Conservation (phyloP, 2,797 vertebrate genomes). For the Jordanella pulchra region DNA sequence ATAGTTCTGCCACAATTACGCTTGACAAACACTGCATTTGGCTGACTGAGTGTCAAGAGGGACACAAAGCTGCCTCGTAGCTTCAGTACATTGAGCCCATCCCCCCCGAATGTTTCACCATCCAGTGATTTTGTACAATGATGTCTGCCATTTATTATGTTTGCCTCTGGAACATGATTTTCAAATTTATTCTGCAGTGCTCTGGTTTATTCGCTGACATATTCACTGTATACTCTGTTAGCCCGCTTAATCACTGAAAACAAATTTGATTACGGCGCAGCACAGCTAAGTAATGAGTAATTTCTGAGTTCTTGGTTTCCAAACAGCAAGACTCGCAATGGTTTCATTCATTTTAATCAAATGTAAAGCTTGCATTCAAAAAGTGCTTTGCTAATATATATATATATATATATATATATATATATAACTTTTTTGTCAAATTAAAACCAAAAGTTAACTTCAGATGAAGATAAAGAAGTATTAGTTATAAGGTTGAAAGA, state of each 20-base stretch:
- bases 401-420: background rate
- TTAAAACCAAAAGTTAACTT: background rate
- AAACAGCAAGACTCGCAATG: background rate
- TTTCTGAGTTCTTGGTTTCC: background rate
- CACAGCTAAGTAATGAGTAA: background rate
- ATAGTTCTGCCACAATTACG: conserved; percentile 59
- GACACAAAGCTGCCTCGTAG: conserved; percentile 60
- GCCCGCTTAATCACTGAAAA: conserved; percentile 12
- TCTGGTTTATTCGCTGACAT: conserved; percentile 28
- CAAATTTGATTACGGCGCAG: background rate
- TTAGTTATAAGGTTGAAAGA: background rate
- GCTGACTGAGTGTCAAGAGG: conserved; percentile 47
- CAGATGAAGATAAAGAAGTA: background rate
- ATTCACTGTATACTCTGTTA: conserved; percentile 19
- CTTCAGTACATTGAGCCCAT: conserved; percentile 53
- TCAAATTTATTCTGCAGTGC: conserved; percentile 35
- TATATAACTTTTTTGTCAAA: background rate
- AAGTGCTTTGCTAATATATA: background rate
- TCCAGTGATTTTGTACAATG: conserved; percentile 55
- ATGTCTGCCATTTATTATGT: conserved; percentile 60
- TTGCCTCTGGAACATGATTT: conserved; percentile 46
- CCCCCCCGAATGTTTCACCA: conserved; percentile 26
- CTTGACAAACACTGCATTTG: conserved; percentile 60
- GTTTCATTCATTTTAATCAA: background rate
- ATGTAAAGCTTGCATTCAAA: background rate